Base-by-base conservation (phyloP, 2,113 vertebrate species). In the Coryphaenoides rupestris region DNA sequence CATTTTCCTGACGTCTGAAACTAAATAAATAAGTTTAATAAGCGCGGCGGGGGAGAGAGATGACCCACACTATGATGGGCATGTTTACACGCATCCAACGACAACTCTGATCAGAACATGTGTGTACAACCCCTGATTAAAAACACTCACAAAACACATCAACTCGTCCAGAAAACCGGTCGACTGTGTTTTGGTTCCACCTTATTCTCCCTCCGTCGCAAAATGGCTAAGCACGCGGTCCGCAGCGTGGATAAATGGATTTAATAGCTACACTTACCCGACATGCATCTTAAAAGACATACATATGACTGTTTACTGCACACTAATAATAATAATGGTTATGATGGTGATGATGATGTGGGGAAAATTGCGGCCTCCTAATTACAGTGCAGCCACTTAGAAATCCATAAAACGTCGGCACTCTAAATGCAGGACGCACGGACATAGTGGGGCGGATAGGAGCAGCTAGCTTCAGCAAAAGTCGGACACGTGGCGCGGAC, bases 181-280 rank as follows among this genome's bases (percentile, higher is more conserved):
- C 45, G 67, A 72, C 61, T 47, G 63, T 70, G 66, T 78, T 72
- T 76, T 58, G 71, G 72, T 21, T 19, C n/a, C n/a, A 10, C 21
- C 21, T 65, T 63, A 19, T 50, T 33, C 54, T 52, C 52, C 21
- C 68, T 60, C 74, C 82, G 80, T 70, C 78, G 70, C 74, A 59
- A 63, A 70, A 52, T 61, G 57, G 46, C 63, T 33, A 57, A n/a
- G n/a, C n/a, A n/a, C n/a, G n/a, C n/a, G n/a, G n/a, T n/a, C n/a
- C n/a, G 77, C 67, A 59, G 70, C 59, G 69, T 77, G 82, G 69
- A 82, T 82, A 83, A 81, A 84, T 84, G 72, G 73, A 75, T 69
- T 72, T 84, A 86, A 88, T 82, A 85, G 75, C 80, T 75, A 84
- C 83, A 85, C 80, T 88, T 82, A 85, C 67, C 76, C 80, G 73